Base-by-base conservation (phyloP, 1,140 invertebrate species). In the Scaptomyza hsui region DNA sequence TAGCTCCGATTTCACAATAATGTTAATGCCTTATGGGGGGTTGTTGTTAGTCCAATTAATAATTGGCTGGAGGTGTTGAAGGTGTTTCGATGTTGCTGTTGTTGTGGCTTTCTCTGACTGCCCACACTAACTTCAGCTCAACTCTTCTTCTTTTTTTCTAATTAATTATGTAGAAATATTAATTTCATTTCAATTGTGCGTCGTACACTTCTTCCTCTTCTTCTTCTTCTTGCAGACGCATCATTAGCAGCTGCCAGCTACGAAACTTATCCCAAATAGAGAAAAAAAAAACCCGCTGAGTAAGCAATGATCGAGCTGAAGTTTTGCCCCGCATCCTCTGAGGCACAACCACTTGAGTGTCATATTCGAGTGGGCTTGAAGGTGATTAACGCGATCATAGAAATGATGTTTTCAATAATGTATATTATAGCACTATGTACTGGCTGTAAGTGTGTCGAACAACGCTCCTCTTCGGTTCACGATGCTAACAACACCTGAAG, bases 311-410 rank as follows among this genome's bases (percentile, higher is more conserved):
- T 80, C 48, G 45, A 37, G 62, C 61, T 67, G 2, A 29, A 1
- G 26, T 29, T n/a, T n/a, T 48, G 61, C 71, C 80, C 80, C 81
- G 72, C 78, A 56, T 75, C 78, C 59, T 56, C 57, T 24, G 19
- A 68, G 39, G 62, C 49, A 45, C 71, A 39, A 70, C 59, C 63
- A 70, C 76, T 85, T 52, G 60, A 86, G 80, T 80, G 80, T 74
- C 81, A 85, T 67, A 80, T 85, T 85, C 44, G 81, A 85, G 81
- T 85, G 81, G 81, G 81, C 82, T 85, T 63, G 81, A 77, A 88
- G 81, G 81, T 85, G 81, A 85, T 85, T 85, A 85, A 85, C 81
- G 81, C 81, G 81, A 85, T 85, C 82, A 85, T 86, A 78, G 82
- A 86, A 77, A 85, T 64, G 73, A 75, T 83, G 78, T 81, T 49